These are phyloP conservation scores for Endomychus coccineus DNA, from an alignment of 2,888 invertebrate species.

Conservation along the genomic window DNA sequence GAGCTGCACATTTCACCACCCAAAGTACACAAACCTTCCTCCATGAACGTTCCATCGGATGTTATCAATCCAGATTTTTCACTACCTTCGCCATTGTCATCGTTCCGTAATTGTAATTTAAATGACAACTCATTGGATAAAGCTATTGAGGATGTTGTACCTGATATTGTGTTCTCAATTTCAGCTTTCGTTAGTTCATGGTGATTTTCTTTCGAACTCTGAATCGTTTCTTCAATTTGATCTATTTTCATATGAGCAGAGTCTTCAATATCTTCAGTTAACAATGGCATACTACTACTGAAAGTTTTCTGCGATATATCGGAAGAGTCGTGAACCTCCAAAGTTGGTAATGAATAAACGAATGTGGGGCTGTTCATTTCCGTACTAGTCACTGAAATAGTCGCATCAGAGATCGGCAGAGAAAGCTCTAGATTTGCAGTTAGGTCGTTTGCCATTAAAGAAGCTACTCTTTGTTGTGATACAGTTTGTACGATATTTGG, in stretches of 20 bases:
- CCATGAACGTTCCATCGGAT: slow-evolving; percentile 13
- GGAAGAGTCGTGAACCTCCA: slow-evolving; percentile 36
- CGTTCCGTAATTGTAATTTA: not conserved
- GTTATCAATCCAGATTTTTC: slow-evolving; percentile 1
- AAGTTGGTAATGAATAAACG: slow-evolving; percentile 36
- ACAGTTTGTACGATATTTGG: slow-evolving; percentile 59
- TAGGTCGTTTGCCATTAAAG: slow-evolving; percentile 34
- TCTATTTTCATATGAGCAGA: no score
- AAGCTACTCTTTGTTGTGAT: slow-evolving; percentile 37
- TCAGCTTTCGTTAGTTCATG: no score
- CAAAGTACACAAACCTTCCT: slow-evolving; percentile 36
- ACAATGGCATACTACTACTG: slow-evolving; percentile 51
- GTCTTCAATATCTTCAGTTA: slow-evolving; percentile 49
- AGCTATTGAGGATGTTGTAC: no score
- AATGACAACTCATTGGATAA: no score
- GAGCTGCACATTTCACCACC: slow-evolving; percentile 42
- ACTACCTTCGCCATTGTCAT: slow-evolving; percentile 1
- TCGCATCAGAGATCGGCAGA: slow-evolving; percentile 63
- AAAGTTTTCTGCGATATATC: slow-evolving; percentile 38
- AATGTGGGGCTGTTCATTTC: slow-evolving; percentile 39
- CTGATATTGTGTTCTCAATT: no score
- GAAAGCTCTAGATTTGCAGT: slow-evolving; percentile 54
- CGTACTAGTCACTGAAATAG: slow-evolving; percentile 45
- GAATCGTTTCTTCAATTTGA: no score
- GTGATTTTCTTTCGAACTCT: no score